These are phyloP conservation scores for Anhinga rufa DNA, from an alignment of 2,113 vertebrate species.

Conservation along the genomic window DNA sequence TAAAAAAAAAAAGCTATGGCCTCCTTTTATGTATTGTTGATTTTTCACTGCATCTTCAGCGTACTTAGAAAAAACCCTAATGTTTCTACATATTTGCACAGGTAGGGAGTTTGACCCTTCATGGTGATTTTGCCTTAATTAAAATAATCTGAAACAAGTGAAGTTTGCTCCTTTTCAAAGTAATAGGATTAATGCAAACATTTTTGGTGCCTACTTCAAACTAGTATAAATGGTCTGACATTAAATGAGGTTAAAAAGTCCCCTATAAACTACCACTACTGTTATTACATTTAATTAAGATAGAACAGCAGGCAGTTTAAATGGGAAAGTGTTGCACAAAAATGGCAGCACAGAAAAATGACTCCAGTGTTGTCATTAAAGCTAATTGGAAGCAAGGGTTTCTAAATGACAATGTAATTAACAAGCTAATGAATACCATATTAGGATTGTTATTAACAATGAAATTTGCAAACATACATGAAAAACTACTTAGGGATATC, in stretches of 20 bases:
- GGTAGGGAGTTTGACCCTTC: not conserved
- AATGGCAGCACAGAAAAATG: constrained; percentile 51
- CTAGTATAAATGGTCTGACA: constrained; percentile 26
- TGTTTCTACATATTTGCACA: not conserved
- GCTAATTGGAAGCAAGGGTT: constrained; percentile 49
- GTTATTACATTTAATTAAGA: constrained; percentile 65
- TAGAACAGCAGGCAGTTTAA: constrained; percentile 28
- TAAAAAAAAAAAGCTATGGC: not conserved
- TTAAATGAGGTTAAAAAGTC: constrained; percentile 53
- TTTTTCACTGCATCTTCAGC: not conserved
- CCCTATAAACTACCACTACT: constrained; percentile 37
- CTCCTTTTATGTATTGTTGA: not conserved
- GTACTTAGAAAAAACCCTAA: not conserved
- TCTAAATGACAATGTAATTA: constrained; percentile 51
- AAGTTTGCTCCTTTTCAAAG: constrained; percentile 25
- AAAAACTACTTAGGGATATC: constrained; percentile 15
- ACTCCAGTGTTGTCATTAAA: constrained; percentile 47
- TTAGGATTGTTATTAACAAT: constrained; percentile 52
- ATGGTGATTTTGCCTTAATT: not conserved
- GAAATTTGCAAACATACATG: constrained; percentile 44
- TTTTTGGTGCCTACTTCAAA: constrained; percentile 20
- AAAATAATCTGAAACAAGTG: not conserved
- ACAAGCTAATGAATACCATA: constrained; percentile 43
- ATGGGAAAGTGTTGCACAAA: constrained; percentile 21
- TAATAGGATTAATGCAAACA: constrained; percentile 27